Evolutionary conservation across 2,888 invertebrate genomes (phyloP).

Genomic region (Drosophila multiciliata): DNA sequence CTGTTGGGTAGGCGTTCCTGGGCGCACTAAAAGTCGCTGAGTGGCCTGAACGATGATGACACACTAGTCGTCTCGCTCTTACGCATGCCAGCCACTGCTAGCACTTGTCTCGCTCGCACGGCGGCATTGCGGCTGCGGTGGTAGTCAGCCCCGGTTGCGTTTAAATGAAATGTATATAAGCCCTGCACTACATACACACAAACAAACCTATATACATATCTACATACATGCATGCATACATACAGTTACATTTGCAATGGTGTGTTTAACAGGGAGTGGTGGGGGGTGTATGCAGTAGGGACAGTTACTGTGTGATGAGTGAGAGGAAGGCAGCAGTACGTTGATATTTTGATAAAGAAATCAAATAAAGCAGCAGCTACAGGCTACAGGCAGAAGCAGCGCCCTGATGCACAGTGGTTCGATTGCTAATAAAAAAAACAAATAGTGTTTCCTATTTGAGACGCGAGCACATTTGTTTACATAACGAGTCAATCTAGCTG

Average conservation of each 20-base stretch:
- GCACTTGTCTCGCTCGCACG: conserved; percentile 39
- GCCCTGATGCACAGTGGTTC: conserved; percentile 50
- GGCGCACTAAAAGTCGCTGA: conserved; percentile 63
- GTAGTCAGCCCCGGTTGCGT: conserved; percentile 71
- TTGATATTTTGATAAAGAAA: conserved; percentile 79
- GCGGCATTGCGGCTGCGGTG: conserved; percentile 65
- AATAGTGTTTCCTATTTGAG: conserved; percentile 19
- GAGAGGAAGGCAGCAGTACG: conserved; percentile 57
- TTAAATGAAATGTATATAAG: conserved; percentile 80
- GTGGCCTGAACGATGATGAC: conserved; percentile 66
- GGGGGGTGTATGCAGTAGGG: not conserved
- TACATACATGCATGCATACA: conserved; percentile 8
- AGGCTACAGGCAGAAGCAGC: conserved; percentile 17
- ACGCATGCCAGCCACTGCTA: not conserved
- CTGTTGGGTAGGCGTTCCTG: conserved; percentile 69
- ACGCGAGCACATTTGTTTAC: not conserved
- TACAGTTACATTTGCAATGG: conserved; percentile 61
- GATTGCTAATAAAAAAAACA: conserved; percentile 23
- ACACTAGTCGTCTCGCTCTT: conserved; percentile 51
- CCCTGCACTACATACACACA: conserved; percentile 47
- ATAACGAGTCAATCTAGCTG: conserved; percentile 20
- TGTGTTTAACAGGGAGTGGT: not conserved
- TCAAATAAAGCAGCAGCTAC: conserved; percentile 71
- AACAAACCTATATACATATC: conserved; percentile 13
- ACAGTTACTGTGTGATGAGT: conserved; percentile 37